Evolutionary conservation across 1,140 invertebrate genomes (phyloP).

Genomic region (Drosophila orosa): DNA sequence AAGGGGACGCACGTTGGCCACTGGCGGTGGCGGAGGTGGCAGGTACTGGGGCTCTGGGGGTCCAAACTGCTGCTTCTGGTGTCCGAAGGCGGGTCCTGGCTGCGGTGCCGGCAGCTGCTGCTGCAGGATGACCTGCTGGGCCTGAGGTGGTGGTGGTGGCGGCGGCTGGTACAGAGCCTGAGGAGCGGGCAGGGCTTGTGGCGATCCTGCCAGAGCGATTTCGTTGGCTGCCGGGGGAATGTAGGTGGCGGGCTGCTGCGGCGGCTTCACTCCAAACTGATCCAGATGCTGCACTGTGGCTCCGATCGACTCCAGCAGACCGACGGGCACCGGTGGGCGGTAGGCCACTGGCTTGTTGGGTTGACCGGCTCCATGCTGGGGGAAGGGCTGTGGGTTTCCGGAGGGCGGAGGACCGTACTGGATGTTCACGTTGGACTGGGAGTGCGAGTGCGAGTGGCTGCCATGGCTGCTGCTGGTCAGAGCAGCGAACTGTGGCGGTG

Average conservation of each 20-base stretch:
- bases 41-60: constrained; percentile 43
- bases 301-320: constrained; percentile 87
- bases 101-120: constrained; percentile 73
- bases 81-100: constrained; percentile 55
- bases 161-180: constrained; percentile 52
- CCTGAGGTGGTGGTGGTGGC: constrained; percentile 48
- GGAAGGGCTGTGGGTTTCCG: constrained; percentile 55
- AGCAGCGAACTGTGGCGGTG: constrained; percentile 78
- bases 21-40: constrained; percentile 33
- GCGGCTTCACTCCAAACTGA: constrained; percentile 76
- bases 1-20: constrained; percentile 30
- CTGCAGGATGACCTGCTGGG: constrained; percentile 52
- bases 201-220: constrained; percentile 70
- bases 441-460: constrained; percentile 28
- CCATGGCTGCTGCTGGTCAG: constrained; percentile 64
- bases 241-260: constrained; percentile 85
- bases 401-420: constrained; percentile 83
- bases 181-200: constrained; percentile 31
- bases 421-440: constrained; percentile 57
- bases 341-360: constrained; percentile 88
- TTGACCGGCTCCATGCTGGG: constrained; percentile 78
- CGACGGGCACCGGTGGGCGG: constrained; percentile 88
- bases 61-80: constrained; percentile 54
- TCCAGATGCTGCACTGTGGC: constrained; percentile 85
- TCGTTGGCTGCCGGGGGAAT: constrained; percentile 88